phyloP scores from a whole-genome alignment of 2,888 invertebrate species.

The Rhaphigaster nebulosa region DNA sequence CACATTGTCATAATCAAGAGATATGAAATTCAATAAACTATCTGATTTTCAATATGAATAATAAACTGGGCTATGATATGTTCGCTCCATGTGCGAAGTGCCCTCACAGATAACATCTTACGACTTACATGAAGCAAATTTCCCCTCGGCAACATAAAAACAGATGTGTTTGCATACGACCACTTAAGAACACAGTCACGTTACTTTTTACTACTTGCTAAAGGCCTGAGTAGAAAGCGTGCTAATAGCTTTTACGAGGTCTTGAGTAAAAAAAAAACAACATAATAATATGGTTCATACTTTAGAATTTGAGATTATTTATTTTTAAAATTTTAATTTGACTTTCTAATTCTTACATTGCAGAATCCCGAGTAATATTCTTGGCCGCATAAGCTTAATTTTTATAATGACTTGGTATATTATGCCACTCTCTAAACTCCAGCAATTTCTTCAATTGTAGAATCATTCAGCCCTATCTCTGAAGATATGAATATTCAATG shows the following conservation, averaged over 20 bases:
- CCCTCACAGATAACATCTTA: background rate
- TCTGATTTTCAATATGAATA: background rate
- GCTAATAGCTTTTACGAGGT: background rate
- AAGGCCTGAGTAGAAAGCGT: background rate
- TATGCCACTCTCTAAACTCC: background rate
- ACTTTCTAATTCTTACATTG: background rate
- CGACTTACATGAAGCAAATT: background rate
- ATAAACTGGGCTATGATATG: background rate
- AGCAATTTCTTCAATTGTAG: background rate
- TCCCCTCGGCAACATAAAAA: background rate
- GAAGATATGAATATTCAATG: background rate
- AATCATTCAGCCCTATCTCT: background rate
- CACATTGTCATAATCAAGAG: background rate
- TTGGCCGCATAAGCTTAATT: background rate
- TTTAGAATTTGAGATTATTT: background rate
- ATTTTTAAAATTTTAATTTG: background rate
- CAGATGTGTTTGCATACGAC: background rate
- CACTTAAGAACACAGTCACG: background rate
- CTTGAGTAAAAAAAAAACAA: background rate
- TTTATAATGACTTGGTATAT: background rate
- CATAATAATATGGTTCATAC: background rate
- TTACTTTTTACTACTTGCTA: slow-evolving; percentile 4
- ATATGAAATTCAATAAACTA: background rate
- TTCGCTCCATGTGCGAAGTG: background rate
- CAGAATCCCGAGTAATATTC: background rate